Evolutionary conservation across 1,140 invertebrate genomes (phyloP).

Genomic region (Drosophila kanapiae): DNA sequence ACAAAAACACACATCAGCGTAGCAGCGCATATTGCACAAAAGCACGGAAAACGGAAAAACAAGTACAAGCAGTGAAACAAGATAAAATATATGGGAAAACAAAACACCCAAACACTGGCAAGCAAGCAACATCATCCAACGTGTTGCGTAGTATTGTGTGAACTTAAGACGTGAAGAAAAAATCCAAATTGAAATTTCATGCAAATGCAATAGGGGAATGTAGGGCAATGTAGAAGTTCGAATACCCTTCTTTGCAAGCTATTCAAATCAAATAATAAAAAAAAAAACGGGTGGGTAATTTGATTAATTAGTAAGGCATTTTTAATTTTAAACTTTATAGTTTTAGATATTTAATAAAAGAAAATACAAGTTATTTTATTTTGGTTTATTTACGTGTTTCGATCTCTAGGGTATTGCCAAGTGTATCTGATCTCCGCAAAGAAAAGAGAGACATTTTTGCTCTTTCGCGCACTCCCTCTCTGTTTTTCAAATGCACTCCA

Average conservation of each 20-base stretch:
- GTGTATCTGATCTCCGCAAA: background rate
- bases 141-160: constrained; percentile 3
- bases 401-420: background rate
- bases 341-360: background rate
- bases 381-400: no score
- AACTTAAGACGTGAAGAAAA: constrained; percentile 12
- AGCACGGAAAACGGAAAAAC: constrained; percentile 24
- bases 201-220: constrained; percentile 4
- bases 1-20: constrained; percentile 13
- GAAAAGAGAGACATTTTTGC: background rate
- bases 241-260: background rate
- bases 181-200: constrained; percentile 22
- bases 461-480: background rate
- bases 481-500: background rate
- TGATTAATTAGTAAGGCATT: no score
- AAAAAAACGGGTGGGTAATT: no score
- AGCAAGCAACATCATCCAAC: background rate
- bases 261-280: background rate
- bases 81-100: constrained; percentile 25
- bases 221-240: background rate
- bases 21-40: constrained; percentile 52
- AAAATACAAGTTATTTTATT: background rate
- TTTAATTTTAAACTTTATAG: background rate
- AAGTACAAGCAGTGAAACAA: constrained; percentile 12
- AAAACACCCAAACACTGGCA: constrained; percentile 17